phyloP scores from a whole-genome alignment of 2,113 vertebrate species.

The Corydoras maculifer region DNA sequence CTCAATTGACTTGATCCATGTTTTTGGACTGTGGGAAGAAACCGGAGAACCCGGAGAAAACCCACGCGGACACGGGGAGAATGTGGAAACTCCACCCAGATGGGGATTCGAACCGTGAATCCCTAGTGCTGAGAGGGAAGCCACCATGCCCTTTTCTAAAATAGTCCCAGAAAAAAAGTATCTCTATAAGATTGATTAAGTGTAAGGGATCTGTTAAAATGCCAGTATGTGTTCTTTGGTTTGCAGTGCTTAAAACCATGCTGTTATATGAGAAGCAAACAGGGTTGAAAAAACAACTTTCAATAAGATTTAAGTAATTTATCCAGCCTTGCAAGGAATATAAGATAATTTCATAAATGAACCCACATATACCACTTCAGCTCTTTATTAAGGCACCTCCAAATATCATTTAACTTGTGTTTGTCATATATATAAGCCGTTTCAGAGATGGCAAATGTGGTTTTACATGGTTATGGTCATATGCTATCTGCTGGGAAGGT shows the following conservation, averaged over 20 bases:
- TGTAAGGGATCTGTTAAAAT: constrained; percentile 1
- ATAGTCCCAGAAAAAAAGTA: background rate
- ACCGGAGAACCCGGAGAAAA: too few species aligned
- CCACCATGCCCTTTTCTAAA: background rate
- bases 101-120: too few species aligned
- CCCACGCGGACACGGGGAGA: too few species aligned
- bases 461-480: background rate
- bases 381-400: constrained; percentile 1
- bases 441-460: background rate
- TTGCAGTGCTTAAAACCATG: background rate
- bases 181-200: constrained; percentile 9
- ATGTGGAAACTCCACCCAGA: too few species aligned
- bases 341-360: background rate
- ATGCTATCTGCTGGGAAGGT: background rate
- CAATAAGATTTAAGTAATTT: background rate
- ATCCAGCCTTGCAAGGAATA: background rate
- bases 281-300: background rate
- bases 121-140: too few species aligned
- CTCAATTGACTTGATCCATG: too few species aligned
- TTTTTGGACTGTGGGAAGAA: too few species aligned
- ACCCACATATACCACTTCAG: background rate
- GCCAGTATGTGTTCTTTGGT: too few species aligned
- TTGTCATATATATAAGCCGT: background rate
- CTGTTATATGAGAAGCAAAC: too few species aligned
- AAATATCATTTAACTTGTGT: background rate